Evolutionary conservation across 1,140 invertebrate species (phyloP).

Genomic region (Danaus melanippus): DNA sequence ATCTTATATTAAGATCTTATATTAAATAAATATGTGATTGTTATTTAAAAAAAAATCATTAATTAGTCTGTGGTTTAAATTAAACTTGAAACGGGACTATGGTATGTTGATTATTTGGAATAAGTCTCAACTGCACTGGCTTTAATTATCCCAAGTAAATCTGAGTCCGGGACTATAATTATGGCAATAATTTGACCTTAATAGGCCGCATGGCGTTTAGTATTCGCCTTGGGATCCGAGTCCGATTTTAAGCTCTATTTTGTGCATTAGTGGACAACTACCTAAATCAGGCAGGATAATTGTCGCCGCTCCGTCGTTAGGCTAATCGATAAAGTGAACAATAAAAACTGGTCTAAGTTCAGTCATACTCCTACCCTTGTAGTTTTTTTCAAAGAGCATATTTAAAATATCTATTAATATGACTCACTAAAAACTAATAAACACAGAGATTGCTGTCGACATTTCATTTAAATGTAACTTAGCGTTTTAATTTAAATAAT

Average conservation of each 20-base stretch:
- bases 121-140: too few relatives aligned
- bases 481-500: conserved; percentile 45
- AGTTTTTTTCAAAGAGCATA: too few relatives aligned
- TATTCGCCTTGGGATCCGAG: conserved; percentile 58
- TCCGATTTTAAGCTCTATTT: conserved; percentile 63
- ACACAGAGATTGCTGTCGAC: background rate
- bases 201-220: conserved; percentile 57
- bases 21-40: too few relatives aligned
- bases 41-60: too few relatives aligned
- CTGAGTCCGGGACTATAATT: conserved; percentile 49
- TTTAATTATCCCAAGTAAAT: conserved; percentile 48
- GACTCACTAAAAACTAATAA: too few relatives aligned
- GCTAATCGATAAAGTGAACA: conserved; percentile 33
- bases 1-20: too few relatives aligned
- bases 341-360: conserved; percentile 13
- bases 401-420: too few relatives aligned
- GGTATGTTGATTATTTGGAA: too few relatives aligned
- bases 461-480: conserved; percentile 7
- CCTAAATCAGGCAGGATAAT: conserved; percentile 58
- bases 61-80: too few relatives aligned
- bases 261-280: conserved; percentile 57
- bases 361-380: too few relatives aligned
- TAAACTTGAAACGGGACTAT: too few relatives aligned
- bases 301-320: conserved; percentile 39
- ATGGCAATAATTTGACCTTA: conserved; percentile 66